These are phyloP conservation scores for Gryllus longicercus DNA, from an alignment of 2,888 invertebrate species.

Conservation along the genomic window DNA sequence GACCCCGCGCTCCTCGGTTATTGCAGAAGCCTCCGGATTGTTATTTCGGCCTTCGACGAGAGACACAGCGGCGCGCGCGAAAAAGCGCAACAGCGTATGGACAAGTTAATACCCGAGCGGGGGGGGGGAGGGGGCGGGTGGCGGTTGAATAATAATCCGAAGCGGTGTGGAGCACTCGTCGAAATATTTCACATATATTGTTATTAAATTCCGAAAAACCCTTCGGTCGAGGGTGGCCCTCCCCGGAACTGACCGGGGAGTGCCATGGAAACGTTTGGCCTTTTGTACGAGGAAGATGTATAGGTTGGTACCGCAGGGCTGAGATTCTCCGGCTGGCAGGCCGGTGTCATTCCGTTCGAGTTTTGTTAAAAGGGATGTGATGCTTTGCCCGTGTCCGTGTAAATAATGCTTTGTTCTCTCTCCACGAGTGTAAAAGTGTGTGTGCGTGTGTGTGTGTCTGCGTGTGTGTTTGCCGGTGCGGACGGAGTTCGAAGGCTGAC, in stretches of 20 bases:
- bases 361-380: too few species aligned
- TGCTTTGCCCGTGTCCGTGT: too few species aligned
- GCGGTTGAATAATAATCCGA: not conserved
- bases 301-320: too few species aligned
- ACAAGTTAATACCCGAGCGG: not conserved
- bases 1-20: not conserved
- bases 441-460: too few species aligned
- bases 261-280: not conserved
- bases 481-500: too few species aligned
- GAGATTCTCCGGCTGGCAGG: too few species aligned
- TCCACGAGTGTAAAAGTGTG: too few species aligned
- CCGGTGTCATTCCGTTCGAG: too few species aligned
- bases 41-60: not conserved
- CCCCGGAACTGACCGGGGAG: not conserved
- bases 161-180: not conserved
- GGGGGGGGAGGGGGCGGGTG: not conserved
- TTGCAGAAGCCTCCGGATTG: not conserved
- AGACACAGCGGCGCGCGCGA: not conserved
- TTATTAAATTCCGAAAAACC: constrained; percentile 6
- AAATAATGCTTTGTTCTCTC: too few species aligned
- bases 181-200: constrained; percentile 9
- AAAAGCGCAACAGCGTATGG: not conserved
- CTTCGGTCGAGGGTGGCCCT: not conserved
- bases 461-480: too few species aligned
- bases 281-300: not conserved